phyloP scores from a whole-genome alignment of 2,888 invertebrate species.

The Temnothorax rugatulus region DNA sequence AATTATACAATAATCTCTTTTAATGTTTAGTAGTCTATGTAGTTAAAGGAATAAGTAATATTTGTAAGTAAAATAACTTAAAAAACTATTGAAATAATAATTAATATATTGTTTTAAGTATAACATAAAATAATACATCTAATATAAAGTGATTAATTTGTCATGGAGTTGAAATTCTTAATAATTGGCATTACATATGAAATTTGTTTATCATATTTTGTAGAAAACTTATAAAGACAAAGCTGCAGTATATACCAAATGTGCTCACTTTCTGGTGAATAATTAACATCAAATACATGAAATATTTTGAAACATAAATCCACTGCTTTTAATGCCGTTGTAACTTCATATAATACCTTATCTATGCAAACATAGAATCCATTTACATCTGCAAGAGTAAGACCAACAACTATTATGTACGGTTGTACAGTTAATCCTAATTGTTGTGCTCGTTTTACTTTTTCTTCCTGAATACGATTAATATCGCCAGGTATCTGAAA shows the following conservation, averaged over 20 bases:
- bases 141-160: no score
- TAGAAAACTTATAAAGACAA: constrained; percentile 1
- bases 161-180: no score
- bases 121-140: no score
- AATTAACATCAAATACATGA: constrained; percentile 3
- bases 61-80: no score
- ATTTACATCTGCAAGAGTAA: neutral
- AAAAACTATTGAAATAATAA: no score
- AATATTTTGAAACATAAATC: constrained; percentile 21
- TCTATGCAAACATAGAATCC: constrained; percentile 16
- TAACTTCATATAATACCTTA: constrained; percentile 4
- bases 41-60: no score
- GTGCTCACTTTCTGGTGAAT: constrained; percentile 24
- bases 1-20: no score
- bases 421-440: constrained; percentile 4
- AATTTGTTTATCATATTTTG: constrained; percentile 19
- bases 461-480: neutral
- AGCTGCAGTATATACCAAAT: neutral
- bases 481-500: constrained; percentile 20
- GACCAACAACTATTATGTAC: constrained; percentile 4
- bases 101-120: no score
- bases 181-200: neutral
- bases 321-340: neutral
- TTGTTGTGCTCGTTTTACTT: neutral
- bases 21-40: no score